Evolutionary conservation across 2,888 invertebrate species (phyloP).

Genomic region (Athetis lepigone): DNA sequence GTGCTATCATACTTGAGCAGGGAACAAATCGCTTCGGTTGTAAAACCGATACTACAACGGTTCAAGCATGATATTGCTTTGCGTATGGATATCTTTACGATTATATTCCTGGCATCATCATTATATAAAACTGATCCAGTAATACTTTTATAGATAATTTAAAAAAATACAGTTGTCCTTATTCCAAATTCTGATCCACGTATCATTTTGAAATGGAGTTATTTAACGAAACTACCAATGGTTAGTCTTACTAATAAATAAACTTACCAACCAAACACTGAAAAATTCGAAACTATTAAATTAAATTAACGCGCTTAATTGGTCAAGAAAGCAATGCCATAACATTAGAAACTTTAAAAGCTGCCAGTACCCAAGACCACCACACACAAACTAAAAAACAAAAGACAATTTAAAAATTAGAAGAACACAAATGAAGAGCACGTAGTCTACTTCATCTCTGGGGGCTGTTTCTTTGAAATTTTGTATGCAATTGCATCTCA

Average conservation of each 20-base stretch:
- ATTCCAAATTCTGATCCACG: too few species aligned
- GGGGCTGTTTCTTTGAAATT: constrained; percentile 71
- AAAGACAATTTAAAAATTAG: constrained; percentile 53
- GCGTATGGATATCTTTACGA: neutral
- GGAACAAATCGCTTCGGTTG: constrained; percentile 42
- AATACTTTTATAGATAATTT: too few species aligned
- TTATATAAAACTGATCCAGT: neutral
- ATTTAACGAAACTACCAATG: too few species aligned
- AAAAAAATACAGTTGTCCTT: too few species aligned
- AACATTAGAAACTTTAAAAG: too few species aligned
- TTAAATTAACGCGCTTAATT: too few species aligned
- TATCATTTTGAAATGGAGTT: too few species aligned
- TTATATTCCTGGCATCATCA: neutral
- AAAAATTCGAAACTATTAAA: too few species aligned
- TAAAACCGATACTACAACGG: constrained; percentile 40
- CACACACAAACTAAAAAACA: constrained; percentile 2
- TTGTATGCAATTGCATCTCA: constrained; percentile 77
- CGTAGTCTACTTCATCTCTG: constrained; percentile 51
- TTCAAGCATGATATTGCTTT: constrained; percentile 14
- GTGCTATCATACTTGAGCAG: constrained; percentile 31
- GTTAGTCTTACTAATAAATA: too few species aligned
- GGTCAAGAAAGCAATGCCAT: too few species aligned
- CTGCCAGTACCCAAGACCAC: neutral
- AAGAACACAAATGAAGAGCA: constrained; percentile 41
- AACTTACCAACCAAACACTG: too few species aligned